Evolutionary conservation across 1,140 invertebrate species (phyloP).

Genomic region (Macrotrachela quadricornifera): DNA sequence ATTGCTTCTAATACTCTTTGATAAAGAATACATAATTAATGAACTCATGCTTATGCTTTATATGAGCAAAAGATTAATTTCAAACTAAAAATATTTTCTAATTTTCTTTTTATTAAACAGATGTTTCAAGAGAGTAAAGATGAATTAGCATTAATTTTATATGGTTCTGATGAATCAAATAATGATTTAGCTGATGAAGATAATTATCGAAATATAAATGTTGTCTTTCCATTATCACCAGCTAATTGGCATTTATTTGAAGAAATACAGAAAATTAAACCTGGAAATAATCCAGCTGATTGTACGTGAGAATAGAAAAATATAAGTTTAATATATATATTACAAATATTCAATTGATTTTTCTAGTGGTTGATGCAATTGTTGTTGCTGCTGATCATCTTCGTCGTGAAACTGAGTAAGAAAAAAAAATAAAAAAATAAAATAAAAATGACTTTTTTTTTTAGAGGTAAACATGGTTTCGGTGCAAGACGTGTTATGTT

Average conservation of each 20-base stretch:
- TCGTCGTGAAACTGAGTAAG: not conserved
- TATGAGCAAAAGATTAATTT: too few species aligned
- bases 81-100: too few species aligned
- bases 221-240: constrained; percentile 19
- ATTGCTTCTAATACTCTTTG: too few species aligned
- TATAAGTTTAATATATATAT: not conserved
- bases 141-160: constrained; percentile 31
- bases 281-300: too few species aligned
- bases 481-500: too few species aligned
- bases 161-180: constrained; percentile 31
- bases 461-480: too few species aligned
- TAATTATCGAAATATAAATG: constrained; percentile 27
- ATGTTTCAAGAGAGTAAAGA: constrained; percentile 35
- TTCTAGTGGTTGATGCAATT: constrained; percentile 30
- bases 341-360: not conserved
- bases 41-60: too few species aligned
- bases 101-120: too few species aligned
- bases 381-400: constrained; percentile 33
- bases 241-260: constrained; percentile 31
- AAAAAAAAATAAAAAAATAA: constrained; percentile 22
- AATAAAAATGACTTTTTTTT: too few species aligned
- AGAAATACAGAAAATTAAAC: constrained; percentile 18
- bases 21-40: too few species aligned
- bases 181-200: constrained; percentile 29
- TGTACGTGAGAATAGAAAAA: too few species aligned